phyloP scores from a whole-genome alignment of 2,113 vertebrate species.

The Gymnobelideus leadbeateri region DNA sequence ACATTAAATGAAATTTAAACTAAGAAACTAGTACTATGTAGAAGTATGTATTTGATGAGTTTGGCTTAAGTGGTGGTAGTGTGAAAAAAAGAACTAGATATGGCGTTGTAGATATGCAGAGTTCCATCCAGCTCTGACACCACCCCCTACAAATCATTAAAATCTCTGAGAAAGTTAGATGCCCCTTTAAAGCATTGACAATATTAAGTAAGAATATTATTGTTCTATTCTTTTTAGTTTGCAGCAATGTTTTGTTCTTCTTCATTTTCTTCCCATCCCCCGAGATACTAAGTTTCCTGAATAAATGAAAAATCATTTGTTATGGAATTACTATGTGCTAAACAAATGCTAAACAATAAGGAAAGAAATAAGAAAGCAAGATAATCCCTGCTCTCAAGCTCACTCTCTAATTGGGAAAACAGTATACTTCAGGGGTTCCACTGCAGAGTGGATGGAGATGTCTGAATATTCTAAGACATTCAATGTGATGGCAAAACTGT shows the following conservation, averaged over 20 bases:
- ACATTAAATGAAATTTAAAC: background rate
- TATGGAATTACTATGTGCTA: background rate
- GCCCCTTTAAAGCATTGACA: background rate
- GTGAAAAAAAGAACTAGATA: background rate
- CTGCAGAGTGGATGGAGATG: background rate
- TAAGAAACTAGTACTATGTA: background rate
- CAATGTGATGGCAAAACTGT: background rate
- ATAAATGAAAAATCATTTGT: background rate
- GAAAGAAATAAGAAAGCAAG: background rate
- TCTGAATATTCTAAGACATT: background rate
- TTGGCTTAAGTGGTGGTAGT: background rate
- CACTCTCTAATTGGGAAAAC: background rate
- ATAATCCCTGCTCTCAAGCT: background rate
- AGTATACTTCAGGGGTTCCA: background rate
- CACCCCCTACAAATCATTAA: background rate
- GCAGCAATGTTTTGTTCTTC: background rate
- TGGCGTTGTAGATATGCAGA: background rate
- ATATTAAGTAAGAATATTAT: background rate
- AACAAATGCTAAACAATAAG: background rate
- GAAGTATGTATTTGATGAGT: background rate
- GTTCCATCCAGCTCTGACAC: background rate
- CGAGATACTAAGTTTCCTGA: background rate
- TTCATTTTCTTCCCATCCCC: background rate
- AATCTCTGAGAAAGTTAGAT: background rate
- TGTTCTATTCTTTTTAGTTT: background rate